These are phyloP conservation scores for Ctenopoma multispine DNA, from an alignment of 2,797 vertebrate genomes.

Conservation along the genomic window DNA sequence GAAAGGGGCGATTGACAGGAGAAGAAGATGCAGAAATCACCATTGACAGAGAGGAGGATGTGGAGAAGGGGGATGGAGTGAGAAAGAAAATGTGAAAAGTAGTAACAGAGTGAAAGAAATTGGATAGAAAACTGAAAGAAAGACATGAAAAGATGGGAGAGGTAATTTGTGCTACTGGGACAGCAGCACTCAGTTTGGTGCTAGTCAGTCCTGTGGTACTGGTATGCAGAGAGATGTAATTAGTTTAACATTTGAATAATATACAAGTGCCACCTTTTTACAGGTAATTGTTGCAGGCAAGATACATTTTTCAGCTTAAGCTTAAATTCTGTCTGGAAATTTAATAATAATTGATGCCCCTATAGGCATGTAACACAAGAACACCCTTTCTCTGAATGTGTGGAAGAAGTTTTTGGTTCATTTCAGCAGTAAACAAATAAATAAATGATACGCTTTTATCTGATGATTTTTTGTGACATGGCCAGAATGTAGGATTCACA, in stretches of 20 bases:
- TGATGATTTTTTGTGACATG: too few relatives aligned
- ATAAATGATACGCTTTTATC: too few relatives aligned
- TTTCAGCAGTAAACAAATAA: not conserved
- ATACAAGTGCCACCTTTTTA: not conserved
- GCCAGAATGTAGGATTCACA: too few relatives aligned
- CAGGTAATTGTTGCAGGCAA: slow-evolving; percentile 9
- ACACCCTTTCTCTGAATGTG: not conserved
- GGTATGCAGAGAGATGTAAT: not conserved
- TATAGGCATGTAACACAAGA: not conserved
- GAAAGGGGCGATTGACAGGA: slow-evolving; percentile 41
- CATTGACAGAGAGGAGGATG: slow-evolving; percentile 17
- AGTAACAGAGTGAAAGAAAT: not conserved
- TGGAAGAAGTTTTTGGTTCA: not conserved
- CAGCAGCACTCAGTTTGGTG: not conserved
- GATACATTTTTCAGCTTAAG: not conserved
- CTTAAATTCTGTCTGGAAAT: not conserved
- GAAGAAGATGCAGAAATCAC: slow-evolving; percentile 40
- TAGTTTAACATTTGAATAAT: slow-evolving; percentile 5
- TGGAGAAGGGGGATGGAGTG: slow-evolving; percentile 4
- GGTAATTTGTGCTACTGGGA: not conserved
- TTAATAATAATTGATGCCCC: not conserved
- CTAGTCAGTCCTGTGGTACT: not conserved
- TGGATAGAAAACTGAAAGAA: not conserved
- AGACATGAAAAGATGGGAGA: not conserved
- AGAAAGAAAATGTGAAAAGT: slow-evolving; percentile 5